These are phyloP conservation scores for Burhinus oedicnemus DNA, from an alignment of 2,113 vertebrate genomes.

Conservation along the genomic window DNA sequence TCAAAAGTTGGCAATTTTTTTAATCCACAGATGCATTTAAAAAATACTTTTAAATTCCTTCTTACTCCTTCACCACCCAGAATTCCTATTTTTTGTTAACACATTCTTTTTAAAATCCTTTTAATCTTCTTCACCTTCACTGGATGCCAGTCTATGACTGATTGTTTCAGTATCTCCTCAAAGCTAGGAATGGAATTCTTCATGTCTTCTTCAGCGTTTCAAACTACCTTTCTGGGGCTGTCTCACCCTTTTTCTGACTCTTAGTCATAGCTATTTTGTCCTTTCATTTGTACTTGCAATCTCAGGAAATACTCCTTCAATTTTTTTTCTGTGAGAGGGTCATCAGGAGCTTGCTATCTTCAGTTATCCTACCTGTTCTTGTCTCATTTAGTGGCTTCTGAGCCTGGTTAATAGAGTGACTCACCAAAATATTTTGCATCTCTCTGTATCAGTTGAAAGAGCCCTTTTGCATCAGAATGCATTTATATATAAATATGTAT, in stretches of 20 bases:
- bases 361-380: background rate
- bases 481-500: slow-evolving; percentile 58
- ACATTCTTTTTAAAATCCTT: background rate
- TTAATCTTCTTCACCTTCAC: background rate
- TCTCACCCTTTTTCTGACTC: background rate
- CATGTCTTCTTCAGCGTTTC: background rate
- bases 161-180: background rate
- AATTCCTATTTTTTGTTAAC: background rate
- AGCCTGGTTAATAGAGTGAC: background rate
- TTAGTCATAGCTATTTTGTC: background rate
- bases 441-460: background rate
- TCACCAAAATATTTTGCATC: slow-evolving; percentile 27
- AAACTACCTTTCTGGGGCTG: background rate
- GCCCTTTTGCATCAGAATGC: slow-evolving; percentile 13
- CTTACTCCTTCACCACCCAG: background rate
- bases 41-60: background rate
- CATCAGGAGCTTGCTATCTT: background rate
- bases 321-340: background rate
- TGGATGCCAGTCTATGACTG: background rate
- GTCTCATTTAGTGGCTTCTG: background rate
- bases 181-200: background rate
- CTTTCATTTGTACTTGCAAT: background rate
- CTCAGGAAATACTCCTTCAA: background rate
- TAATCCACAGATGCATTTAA: background rate
- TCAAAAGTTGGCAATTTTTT: background rate